Base-by-base conservation (phyloP, 2,113 vertebrate species). In the Phoxinus phoxinus region DNA sequence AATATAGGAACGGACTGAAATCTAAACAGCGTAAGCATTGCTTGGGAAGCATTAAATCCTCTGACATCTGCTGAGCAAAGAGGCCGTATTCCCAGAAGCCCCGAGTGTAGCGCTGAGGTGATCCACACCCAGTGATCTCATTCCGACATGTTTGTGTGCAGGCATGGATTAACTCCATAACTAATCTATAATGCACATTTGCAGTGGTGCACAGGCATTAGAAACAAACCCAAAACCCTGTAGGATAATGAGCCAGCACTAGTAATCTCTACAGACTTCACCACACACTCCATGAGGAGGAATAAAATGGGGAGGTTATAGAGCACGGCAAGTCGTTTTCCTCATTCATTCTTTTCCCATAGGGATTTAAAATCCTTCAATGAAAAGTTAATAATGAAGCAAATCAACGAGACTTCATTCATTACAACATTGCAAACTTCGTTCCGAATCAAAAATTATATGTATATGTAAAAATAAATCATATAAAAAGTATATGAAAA, bases 11-110 rank as follows among this genome's bases (percentile, higher is more conserved):
- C 48, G 81, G 32, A 69, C 25, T 48, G 58, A 3, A 27, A 86
- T 51, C 30, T 81, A 86, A 84, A 88, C 82, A 71, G 48, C 12
- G 37, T 79, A 82, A 85, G 86, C 41, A 9, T 41, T 84, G 82
- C 87, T 82, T 69, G 35, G 17, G 75, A 88, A 78, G 80, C 67
- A 81, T 86, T 81, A 71, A 77, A 88, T 88, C 87, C 85, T 86
- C 35, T 53, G 75, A 63, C 51, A 84, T 77, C 88, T 89, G 83
- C 59, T 37, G 83, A 82, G 81, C 67, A 86, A 77, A 85, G 48
- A 53, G 41, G 25, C 6, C 11, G 35, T 27, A 83, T 81, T 84
- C 81, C 81, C 61, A 27, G 84, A 80, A 86, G 74, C 48, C 37
- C 56, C 2, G 58, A 27, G 73, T 79, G 82, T n/a, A 30, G 37